These are phyloP conservation scores for Diplogasteroides magnus DNA, from an alignment of 1,140 invertebrate species.

Conservation along the genomic window DNA sequence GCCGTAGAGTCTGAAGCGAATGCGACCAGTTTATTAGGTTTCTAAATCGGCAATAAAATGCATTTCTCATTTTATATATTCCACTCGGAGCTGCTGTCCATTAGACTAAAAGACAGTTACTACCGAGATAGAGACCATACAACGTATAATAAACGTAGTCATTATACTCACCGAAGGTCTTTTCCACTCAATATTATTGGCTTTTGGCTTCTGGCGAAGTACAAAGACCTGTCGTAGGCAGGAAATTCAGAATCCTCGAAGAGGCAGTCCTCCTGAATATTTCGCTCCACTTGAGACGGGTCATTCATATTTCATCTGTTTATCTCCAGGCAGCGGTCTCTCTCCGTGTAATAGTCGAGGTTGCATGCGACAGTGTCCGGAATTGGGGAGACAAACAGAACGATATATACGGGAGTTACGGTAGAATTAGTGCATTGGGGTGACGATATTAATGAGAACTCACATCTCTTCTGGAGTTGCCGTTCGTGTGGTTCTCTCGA, in stretches of 20 bases:
- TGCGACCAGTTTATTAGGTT: too few species aligned
- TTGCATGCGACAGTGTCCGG: slow-evolving; percentile 90
- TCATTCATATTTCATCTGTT: too few species aligned
- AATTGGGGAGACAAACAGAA: slow-evolving; percentile 57
- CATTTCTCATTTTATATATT: too few species aligned
- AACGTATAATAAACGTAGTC: slow-evolving; percentile 7
- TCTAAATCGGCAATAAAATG: too few species aligned
- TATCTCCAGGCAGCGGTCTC: slow-evolving; percentile 51
- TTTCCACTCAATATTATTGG: slow-evolving; percentile 59
- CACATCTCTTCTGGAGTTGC: slow-evolving; percentile 44
- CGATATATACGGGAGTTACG: slow-evolving; percentile 13
- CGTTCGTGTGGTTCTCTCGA: slow-evolving; percentile 46
- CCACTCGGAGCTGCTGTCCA: too few species aligned
- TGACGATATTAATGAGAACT: slow-evolving; percentile 2
- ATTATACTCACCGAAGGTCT: slow-evolving; percentile 57
- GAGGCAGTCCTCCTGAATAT: slow-evolving; percentile 59
- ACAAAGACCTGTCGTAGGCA: slow-evolving; percentile 61
- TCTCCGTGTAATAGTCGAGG: slow-evolving; percentile 52
- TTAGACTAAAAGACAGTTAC: too few species aligned
- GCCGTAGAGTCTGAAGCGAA: slow-evolving; percentile 73
- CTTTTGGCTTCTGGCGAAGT: slow-evolving; percentile 60
- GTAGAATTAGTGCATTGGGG: slow-evolving; percentile 1
- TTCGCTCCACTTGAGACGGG: not conserved
- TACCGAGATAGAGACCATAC: too few species aligned
- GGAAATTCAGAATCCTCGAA: slow-evolving; percentile 70